These are phyloP conservation scores for Poeciliopsis presidionis DNA, from an alignment of 2,797 vertebrate species.

Conservation along the genomic window DNA sequence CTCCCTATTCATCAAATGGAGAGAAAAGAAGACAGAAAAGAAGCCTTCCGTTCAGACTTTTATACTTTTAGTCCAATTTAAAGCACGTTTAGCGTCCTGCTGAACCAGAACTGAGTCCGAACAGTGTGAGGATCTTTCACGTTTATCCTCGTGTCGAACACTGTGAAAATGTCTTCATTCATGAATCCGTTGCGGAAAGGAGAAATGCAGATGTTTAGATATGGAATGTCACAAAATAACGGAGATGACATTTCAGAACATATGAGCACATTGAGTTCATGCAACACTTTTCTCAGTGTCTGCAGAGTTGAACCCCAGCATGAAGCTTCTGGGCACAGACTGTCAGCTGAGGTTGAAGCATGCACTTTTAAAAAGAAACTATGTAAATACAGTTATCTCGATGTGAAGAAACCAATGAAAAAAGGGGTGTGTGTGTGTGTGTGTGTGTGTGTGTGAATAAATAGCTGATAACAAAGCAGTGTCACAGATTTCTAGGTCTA, in stretches of 20 bases:
- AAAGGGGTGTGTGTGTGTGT: no score
- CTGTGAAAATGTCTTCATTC: not conserved
- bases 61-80: not conserved
- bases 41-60: not conserved
- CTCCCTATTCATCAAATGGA: not conserved
- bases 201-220: not conserved
- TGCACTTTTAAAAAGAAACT: not conserved
- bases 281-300: not conserved
- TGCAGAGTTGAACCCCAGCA: not conserved
- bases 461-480: not conserved
- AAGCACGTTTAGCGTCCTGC: not conserved
- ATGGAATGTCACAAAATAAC: not conserved
- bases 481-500: not conserved
- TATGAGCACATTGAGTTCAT: not conserved
- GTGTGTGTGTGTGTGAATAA: no score
- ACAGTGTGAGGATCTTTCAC: not conserved
- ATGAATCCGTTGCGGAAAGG: not conserved
- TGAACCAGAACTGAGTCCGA: not conserved
- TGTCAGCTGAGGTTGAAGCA: not conserved
- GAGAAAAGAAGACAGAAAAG: not conserved
- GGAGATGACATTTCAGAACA: not conserved
- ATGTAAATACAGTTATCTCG: not conserved
- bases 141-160: not conserved
- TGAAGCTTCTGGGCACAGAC: not conserved
- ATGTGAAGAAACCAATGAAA: not conserved